phyloP scores from a whole-genome alignment of 2,888 invertebrate species.

The Autographa pulchrina region DNA sequence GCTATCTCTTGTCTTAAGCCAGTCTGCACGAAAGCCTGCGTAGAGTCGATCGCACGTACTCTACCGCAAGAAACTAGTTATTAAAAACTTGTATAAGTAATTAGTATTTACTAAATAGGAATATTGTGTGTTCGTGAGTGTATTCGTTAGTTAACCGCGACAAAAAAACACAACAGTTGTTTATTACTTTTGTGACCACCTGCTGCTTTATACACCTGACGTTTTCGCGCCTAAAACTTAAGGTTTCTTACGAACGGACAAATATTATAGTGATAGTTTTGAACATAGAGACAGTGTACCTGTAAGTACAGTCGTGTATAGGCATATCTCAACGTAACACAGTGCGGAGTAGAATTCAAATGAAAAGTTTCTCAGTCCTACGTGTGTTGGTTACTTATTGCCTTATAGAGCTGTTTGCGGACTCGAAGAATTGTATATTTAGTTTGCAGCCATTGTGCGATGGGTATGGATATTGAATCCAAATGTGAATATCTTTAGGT shows the following conservation, averaged over 20 bases:
- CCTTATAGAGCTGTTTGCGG: conserved; percentile 77
- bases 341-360: conserved; percentile 74
- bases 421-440: conserved; percentile 77
- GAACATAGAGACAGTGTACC: conserved; percentile 38
- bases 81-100: conserved; percentile 46
- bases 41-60: conserved; percentile 68
- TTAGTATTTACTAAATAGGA: conserved; percentile 64
- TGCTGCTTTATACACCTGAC: conserved; percentile 72
- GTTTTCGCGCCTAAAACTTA: conserved; percentile 80
- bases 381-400: conserved; percentile 85
- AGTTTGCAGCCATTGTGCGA: conserved; percentile 80
- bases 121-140: conserved; percentile 56
- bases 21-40: conserved; percentile 80
- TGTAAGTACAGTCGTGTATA: conserved; percentile 42
- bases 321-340: conserved; percentile 71
- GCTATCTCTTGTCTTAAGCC: conserved; percentile 66
- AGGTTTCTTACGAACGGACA: conserved; percentile 37
- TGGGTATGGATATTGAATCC: conserved; percentile 74
- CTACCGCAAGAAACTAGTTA: conserved; percentile 32
- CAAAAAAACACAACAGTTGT: conserved; percentile 69
- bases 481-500: conserved; percentile 66
- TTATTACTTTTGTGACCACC: conserved; percentile 69
- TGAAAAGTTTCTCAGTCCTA: conserved; percentile 76
- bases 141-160: conserved; percentile 67
- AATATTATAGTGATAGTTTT: conserved; percentile 44